Base-by-base conservation (phyloP, 2,888 invertebrate species). In the Polyommatus iphigenia region DNA sequence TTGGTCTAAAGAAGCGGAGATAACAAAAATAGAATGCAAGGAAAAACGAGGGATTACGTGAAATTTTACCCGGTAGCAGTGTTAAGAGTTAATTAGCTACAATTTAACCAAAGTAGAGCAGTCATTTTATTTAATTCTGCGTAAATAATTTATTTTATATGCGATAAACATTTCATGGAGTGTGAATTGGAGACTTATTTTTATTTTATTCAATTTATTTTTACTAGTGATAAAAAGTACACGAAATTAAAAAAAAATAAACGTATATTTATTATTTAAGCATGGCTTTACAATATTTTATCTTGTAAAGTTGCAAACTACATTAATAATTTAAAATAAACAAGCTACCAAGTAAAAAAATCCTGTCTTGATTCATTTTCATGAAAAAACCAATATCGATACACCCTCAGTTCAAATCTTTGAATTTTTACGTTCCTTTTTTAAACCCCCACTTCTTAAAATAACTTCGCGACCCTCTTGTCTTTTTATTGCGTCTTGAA, bases 51-150 rank as follows among this genome's bases (percentile, higher is more conserved):
- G 29, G 67, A 67, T 67, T 67, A 67, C 29, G 6, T 32, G 67
- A 67, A 67, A 67, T 67, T 29, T 67, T 67, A 67, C 15, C 29
- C 15, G 15, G 67, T 67, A 29, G 29, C 4, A 67, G 67, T 67
- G 67, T 67, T 29, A 67, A 67, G 15, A 67, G 67, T 67, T 67
- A 67, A 32, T 67, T 67, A 67, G 29, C 29, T 67, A 67, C 29
- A 6, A 5, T 67, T 67, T 67, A 67, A 29, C 18, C 67, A 18
- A 29, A 15, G 29, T 32, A 29, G 29, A 15, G 67, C 67, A 7
- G 67, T 18, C 1, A 29, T 67, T 67, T 32, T 67, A 29, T 29
- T 67, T 29, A 18, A 15, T 29, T 67, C 13, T 32, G 15, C 29
- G 29, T 67, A 13, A 29, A 8, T 67, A 67, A 29, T 67, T 67